Evolutionary conservation across 2,113 vertebrate genomes (phyloP), one percentile per base, ranked within the genome.

Genomic region (Cheirogaleus medius): DNA sequence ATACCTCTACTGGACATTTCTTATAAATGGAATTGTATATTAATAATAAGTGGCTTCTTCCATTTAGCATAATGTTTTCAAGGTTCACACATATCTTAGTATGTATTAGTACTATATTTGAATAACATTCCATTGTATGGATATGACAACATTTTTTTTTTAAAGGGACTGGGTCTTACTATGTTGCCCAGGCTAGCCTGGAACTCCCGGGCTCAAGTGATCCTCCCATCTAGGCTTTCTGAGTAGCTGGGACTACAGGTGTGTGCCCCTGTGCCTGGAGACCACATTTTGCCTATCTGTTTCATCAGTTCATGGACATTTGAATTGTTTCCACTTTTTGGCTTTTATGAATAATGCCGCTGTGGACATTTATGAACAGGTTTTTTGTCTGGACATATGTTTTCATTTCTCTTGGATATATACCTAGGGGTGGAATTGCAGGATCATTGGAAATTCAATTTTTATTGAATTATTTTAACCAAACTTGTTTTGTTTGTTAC

Each of bases 391-490:
- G 27, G 44, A 39, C 29, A 10, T 54, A 58, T 29, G 27, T 90
- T 78, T 86, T 89, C 23, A 71, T 73, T 86, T 93, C 49, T 92
- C 17, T 63, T 42, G 29, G 69, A 60, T 89, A 44, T 84, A 84
- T 54, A n/a, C 42, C 27, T 37, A 37, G 58, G 76, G 76, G 21
- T 91, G 73, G 54, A 69, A 54, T 58, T 82, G 6, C 12, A 82
- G 34, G 39, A 68, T 83, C 78, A 88, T 77, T 94, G 60, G 32
- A 78, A 68, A 83, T 96, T 73, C 47, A 90, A 3, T 94, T 94
- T 86, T 49, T 84, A 60, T 68, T 49, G 68, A 89, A 60, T 83
- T 34, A n/a, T 69, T 82, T 69, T 83, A 54, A 56, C 47, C 64
- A 54, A 42, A 86, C 73, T 74, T 91, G 47, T 20, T 95, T 69